phyloP scores from a whole-genome alignment of 1,140 invertebrate species.

The Eurosta solidaginis region DNA sequence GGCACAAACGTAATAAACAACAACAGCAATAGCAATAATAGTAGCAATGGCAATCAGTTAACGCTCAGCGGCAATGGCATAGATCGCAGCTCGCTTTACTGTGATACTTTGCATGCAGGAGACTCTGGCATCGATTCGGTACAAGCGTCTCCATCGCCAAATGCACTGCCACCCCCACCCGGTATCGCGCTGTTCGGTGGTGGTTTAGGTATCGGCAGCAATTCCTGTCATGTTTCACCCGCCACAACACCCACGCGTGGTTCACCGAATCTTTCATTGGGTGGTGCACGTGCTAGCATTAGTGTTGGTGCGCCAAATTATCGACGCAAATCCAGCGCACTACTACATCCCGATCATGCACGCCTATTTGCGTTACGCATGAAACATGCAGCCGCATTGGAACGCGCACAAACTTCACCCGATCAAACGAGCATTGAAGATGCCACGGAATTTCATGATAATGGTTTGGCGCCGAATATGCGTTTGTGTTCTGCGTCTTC shows the following conservation, averaged over 20 bases:
- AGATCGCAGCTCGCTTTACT: slow-evolving; percentile 53
- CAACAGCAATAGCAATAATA: slow-evolving; percentile 52
- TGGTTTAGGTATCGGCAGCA: slow-evolving; percentile 40
- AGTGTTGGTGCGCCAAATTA: slow-evolving; percentile 50
- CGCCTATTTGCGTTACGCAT: slow-evolving; percentile 62
- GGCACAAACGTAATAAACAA: not conserved
- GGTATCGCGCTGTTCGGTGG: slow-evolving; percentile 40
- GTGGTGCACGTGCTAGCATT: slow-evolving; percentile 53
- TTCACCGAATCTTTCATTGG: slow-evolving; percentile 58
- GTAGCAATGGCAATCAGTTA: slow-evolving; percentile 46
- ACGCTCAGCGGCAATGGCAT: slow-evolving; percentile 43
- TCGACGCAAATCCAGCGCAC: slow-evolving; percentile 64
- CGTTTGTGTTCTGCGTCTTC: slow-evolving; percentile 61
- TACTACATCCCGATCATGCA: slow-evolving; percentile 73
- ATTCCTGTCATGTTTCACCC: slow-evolving; percentile 56
- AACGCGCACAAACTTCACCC: slow-evolving; percentile 54
- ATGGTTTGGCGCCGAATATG: slow-evolving; percentile 51
- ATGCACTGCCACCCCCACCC: slow-evolving; percentile 59
- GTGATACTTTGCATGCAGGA: slow-evolving; percentile 58
- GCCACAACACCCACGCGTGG: slow-evolving; percentile 58
- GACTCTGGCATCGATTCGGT: slow-evolving; percentile 74
- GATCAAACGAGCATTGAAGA: slow-evolving; percentile 59
- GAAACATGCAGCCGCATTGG: slow-evolving; percentile 62
- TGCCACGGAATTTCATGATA: slow-evolving; percentile 56
- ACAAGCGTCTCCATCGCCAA: slow-evolving; percentile 70